These are phyloP conservation scores for Leptopilina drosophilae DNA, from an alignment of 2,888 invertebrate species.

Conservation along the genomic window DNA sequence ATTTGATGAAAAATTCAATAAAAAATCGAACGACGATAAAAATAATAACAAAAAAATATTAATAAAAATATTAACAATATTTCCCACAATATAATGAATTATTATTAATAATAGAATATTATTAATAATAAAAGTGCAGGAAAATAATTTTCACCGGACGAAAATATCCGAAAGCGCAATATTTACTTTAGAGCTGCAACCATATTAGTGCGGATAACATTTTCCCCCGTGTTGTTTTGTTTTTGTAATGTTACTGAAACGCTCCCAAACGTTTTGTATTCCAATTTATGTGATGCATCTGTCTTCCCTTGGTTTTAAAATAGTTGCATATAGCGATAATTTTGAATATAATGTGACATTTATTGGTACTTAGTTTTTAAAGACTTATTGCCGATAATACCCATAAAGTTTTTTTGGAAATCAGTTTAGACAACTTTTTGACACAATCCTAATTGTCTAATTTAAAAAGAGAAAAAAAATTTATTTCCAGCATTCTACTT, in stretches of 20 bases:
- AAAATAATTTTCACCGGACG: neutral
- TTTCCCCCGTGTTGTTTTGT: neutral
- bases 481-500: too few relatives aligned
- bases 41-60: too few relatives aligned
- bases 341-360: neutral
- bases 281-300: conserved; percentile 5
- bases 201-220: neutral
- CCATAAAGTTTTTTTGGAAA: too few relatives aligned
- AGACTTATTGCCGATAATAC: neutral
- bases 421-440: too few relatives aligned
- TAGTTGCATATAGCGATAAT: neutral
- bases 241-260: neutral
- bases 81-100: too few relatives aligned
- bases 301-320: neutral
- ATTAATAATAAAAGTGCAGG: neutral
- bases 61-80: too few relatives aligned
- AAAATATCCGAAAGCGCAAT: neutral
- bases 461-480: too few relatives aligned
- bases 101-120: too few relatives aligned
- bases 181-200: conserved; percentile 12
- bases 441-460: too few relatives aligned
- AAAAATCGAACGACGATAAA: too few relatives aligned
- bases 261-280: neutral
- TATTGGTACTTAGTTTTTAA: neutral
- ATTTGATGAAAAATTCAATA: too few relatives aligned